Base-by-base conservation (phyloP, 2,113 vertebrate genomes). In the Rhinoderma darwinii region DNA sequence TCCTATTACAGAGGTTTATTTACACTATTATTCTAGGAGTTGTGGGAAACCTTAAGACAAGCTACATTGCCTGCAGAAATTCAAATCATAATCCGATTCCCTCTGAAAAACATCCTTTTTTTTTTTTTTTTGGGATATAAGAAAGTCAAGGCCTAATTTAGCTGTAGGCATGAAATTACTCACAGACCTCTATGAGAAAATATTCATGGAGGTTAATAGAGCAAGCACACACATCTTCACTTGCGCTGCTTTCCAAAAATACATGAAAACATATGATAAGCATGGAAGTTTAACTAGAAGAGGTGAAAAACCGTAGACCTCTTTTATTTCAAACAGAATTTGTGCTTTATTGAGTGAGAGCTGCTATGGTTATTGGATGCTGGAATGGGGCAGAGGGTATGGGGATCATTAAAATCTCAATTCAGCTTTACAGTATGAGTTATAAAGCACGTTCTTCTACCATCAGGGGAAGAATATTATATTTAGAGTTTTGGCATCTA, bases 321-420 rank as follows among this genome's bases (percentile, higher is more conserved):
- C 86, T 87, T 75, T 68, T 82, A 87, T 87, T 87, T 87, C 86
- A 87, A 87, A 87, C 86, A 75, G 68, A 87, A 79, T 74, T 87
- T 87, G 50, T 87, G 74, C 78, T 87, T 87, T 87, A 87, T 87
- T 82, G 86, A 82, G 86, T 87, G 86, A 8, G 78, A 87, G 78
- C 68, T 82, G 78, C 86, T 87, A 87, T 82, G 86, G 80, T 82
- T 87, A 87, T 82, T 87, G 86, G 86, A 79, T 82, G 86, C 54
- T 87, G 86, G 63, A 87, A 59, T 82, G 63, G 84, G 79, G 78
- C 78, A 82, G 54, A 75, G 79, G 79, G 86, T 87, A 87, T 87
- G 68, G 68, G 79, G 86, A 87, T 87, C 86, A 87, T 87, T 87
- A 87, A 87, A 87, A 82, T 82, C 79, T 87, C 86, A 87, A 87